These are phyloP conservation scores for Ciconia nigra DNA, from an alignment of 2,797 vertebrate genomes.

Conservation along the genomic window DNA sequence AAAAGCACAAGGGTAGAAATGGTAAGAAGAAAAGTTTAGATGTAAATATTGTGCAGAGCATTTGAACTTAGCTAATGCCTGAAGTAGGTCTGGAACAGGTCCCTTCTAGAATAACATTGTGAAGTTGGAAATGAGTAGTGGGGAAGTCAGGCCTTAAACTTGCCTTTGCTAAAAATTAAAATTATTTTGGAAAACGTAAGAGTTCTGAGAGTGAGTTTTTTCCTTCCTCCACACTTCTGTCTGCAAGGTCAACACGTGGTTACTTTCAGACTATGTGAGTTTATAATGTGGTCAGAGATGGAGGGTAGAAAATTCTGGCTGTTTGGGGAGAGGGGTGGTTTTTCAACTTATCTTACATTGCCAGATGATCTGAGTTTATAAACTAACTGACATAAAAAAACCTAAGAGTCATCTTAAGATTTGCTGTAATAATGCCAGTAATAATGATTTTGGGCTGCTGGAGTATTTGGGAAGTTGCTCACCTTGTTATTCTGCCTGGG, in stretches of 20 bases:
- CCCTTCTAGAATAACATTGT: not conserved
- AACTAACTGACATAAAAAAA: not conserved
- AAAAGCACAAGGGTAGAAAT: not conserved
- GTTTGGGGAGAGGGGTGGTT: not conserved
- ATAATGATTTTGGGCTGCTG: not conserved
- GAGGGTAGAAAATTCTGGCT: not conserved
- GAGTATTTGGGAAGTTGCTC: not conserved
- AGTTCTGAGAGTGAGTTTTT: not conserved
- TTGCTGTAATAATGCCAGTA: not conserved
- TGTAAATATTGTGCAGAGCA: not conserved
- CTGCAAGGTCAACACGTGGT: rapidly evolving
- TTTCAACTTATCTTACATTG: not conserved
- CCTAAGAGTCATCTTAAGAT: not conserved
- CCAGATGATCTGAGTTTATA: not conserved
- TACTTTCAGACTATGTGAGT: not conserved
- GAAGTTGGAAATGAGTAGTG: not conserved
- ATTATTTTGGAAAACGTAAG: not conserved
- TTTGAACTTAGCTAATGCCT: not conserved
- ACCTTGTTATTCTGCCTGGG: not conserved
- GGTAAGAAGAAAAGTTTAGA: not conserved
- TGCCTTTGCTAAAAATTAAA: not conserved
- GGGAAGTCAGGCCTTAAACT: not conserved
- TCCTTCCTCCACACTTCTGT: not conserved
- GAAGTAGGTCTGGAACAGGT: not conserved
- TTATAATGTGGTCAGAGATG: not conserved